Evolutionary conservation across 2,888 invertebrate genomes (phyloP), one percentile per base, ranked within the genome.

Genomic region (Perithous albicinctus): DNA sequence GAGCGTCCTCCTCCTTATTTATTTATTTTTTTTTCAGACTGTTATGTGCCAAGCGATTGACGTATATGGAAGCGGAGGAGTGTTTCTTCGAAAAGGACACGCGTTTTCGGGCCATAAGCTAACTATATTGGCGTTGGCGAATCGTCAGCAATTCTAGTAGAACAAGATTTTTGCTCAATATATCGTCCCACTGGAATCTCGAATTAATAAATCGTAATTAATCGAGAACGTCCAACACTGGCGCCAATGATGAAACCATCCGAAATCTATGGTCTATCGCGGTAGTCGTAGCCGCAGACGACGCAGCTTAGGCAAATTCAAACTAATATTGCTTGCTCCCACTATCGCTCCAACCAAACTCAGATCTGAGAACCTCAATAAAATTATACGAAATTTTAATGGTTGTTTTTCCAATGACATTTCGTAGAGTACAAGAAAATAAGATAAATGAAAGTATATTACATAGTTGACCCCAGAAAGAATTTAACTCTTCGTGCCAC

Each of bases 181-280:
- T 56, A 26, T 5, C 15, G 69, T 15, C 54, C 18, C 41, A 79
- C 69, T 64, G 76, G 80, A 82, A 78, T 84, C 66, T 75, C 77
- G 78, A 75, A 80, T 78, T 78, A 82, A 84, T 84, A 79, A 82
- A 81, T 83, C 82, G 77, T 85, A 82, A 84, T 85, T 85, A 82
- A 85, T 84, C 82, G 82, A 59, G 59, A 73, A 78, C 78, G 82
- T 83, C 77, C 70, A 82, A 75, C 77, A 77, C 70, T 85, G 85
- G 85, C 85, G 85, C 85, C 85, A 84, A 77, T 77, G 66, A 81
- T 66, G 83, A 69, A 32, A 56, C 56, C 32, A 56, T n/a, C 6
- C 26, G 15, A 56, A 56, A 56, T 56, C 32, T 56, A 56, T 15
- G 56, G 29, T 4, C 18, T 15, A 12, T n/a, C 26, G 26, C 8